Conservation (phyloP, 2,113 vertebrate species). For the Caretta caretta region DNA sequence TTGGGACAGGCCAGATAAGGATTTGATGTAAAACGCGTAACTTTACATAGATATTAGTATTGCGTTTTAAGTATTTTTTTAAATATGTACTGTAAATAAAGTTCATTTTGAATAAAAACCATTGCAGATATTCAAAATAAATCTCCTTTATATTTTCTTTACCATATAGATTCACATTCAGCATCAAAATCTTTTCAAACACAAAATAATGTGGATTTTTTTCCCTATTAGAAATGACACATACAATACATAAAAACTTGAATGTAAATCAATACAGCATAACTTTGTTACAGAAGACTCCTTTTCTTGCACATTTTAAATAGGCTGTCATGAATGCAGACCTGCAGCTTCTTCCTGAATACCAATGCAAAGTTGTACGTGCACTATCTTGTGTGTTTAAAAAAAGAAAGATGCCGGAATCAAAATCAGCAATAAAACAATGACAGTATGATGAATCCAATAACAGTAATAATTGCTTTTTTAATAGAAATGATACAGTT, state of each 20-base stretch:
- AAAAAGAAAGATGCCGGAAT: neutral
- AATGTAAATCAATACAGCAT: constrained; percentile 61
- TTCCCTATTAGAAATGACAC: constrained; percentile 42
- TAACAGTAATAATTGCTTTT: neutral
- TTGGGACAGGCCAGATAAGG: neutral
- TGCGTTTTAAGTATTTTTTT: neutral
- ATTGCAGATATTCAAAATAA: constrained; percentile 25
- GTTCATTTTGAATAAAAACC: constrained; percentile 25
- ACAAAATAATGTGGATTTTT: neutral
- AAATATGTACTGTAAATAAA: neutral
- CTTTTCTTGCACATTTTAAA: constrained; percentile 62
- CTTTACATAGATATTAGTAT: neutral
- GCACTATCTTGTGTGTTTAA: neutral
- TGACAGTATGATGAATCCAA: neutral
- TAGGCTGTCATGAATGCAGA: constrained; percentile 51
- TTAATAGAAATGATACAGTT: neutral
- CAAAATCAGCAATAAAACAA: neutral
- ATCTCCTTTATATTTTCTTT: neutral
- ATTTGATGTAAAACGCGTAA: constrained; percentile 7
- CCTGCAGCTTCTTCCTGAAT: constrained; percentile 33
- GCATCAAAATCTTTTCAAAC: neutral
- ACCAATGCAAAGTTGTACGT: neutral
- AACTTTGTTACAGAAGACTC: constrained; percentile 63
- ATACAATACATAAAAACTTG: constrained; percentile 51
- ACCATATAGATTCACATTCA: neutral